Percentiles rank a stretch among this genome's conserved stretches.
phyloP scores from a whole-genome alignment of 1,140 invertebrate genomes.

The Pogonus chalceus region DNA sequence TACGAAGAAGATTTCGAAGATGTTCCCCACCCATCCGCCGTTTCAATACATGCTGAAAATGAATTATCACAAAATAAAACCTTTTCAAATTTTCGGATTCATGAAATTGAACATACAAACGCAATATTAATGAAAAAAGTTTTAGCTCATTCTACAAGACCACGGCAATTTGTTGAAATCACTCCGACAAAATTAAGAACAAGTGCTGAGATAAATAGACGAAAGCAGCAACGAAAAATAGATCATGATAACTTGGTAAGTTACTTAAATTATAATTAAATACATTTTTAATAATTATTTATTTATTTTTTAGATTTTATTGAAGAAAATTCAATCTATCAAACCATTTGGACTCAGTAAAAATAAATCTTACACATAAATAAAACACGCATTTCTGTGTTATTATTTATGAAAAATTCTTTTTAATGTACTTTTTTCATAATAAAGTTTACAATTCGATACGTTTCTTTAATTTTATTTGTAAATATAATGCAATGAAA shows the following conservation, averaged over 20 bases:
- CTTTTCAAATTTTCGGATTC: conserved; percentile 16
- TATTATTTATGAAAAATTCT: too few relatives aligned
- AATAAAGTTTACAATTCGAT: too few relatives aligned
- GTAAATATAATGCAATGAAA: too few relatives aligned
- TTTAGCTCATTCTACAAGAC: conserved; percentile 17
- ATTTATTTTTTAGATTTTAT: conserved; percentile 22
- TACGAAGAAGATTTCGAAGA: too few relatives aligned
- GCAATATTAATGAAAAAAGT: conserved; percentile 25
- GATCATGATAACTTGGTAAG: conserved; percentile 23
- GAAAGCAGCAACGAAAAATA: conserved; percentile 23
- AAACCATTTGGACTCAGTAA: conserved; percentile 17
- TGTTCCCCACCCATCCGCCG: too few relatives aligned
- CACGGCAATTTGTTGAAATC: conserved; percentile 14
- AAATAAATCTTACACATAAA: too few relatives aligned
- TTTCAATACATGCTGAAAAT: too few relatives aligned
- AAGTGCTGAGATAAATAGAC: conserved; percentile 21
- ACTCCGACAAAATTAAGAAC: conserved; percentile 13
- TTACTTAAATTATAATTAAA: conserved; percentile 10
- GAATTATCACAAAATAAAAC: conserved; percentile 21
- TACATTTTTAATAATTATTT: conserved; percentile 2
- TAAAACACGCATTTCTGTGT: too few relatives aligned
- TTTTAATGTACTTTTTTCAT: too few relatives aligned
- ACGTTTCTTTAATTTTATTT: too few relatives aligned
- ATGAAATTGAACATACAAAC: conserved; percentile 25
- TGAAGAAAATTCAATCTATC: conserved; percentile 23